Conservation (phyloP, 2,888 invertebrate genomes). For the Exocentrus adspersus region DNA sequence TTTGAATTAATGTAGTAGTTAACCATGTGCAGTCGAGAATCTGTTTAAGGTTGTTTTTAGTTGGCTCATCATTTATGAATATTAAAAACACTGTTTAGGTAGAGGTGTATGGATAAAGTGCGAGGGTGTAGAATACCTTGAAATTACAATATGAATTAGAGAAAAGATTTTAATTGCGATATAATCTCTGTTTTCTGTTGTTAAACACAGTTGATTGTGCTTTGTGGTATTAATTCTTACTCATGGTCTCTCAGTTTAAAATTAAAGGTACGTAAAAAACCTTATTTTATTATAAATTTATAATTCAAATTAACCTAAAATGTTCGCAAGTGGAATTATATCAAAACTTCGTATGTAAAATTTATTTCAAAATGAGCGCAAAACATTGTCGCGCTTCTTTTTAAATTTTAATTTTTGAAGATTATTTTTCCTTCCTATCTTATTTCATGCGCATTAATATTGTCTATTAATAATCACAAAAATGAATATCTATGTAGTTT, state of each 20-base stretch:
- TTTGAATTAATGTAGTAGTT: background rate
- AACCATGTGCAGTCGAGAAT: conserved; percentile 4
- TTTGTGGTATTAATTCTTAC: background rate
- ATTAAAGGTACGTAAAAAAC: background rate
- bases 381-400: too few species aligned
- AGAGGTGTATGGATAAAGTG: conserved; percentile 33
- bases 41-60: conserved; percentile 13
- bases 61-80: conserved; percentile 7
- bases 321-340: too few species aligned
- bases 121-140: conserved; percentile 38
- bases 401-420: too few species aligned
- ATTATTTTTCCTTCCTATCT: too few species aligned
- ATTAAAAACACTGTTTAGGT: conserved; percentile 17
- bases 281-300: too few species aligned
- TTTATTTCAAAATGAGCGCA: too few species aligned
- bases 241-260: conserved; percentile 8
- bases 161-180: conserved; percentile 1
- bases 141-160: conserved; percentile 30
- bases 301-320: too few species aligned
- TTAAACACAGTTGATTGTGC: background rate
- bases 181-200: background rate
- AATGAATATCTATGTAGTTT: too few species aligned
- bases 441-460: too few species aligned
- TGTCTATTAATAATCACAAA: too few species aligned
- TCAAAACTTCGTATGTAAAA: too few species aligned